Conservation (phyloP, 1,140 invertebrate genomes). For the Lepidurus arcticus region DNA sequence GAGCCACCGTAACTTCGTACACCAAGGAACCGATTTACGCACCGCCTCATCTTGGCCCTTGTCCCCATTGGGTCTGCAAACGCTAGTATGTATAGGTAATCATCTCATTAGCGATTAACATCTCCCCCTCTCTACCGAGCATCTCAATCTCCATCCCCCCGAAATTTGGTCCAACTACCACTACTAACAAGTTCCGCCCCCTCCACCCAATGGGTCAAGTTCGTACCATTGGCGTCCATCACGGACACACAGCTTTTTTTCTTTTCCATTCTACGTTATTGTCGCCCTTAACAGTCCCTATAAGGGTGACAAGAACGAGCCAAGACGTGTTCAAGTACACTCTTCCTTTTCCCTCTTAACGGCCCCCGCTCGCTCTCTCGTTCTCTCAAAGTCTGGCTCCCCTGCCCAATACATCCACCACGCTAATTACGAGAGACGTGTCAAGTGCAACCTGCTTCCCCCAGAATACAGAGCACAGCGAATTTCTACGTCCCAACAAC, state of each 20-base stretch:
- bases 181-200: background rate
- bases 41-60: background rate
- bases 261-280: constrained; percentile 3
- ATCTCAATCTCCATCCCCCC: constrained; percentile 3
- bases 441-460: background rate
- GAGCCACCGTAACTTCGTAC: no score
- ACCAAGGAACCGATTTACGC: no score
- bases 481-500: background rate
- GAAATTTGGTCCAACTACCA: background rate
- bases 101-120: constrained; percentile 22
- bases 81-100: background rate
- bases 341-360: constrained; percentile 19
- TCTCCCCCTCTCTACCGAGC: background rate
- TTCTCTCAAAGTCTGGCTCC: background rate
- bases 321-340: constrained; percentile 18
- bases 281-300: constrained; percentile 17
- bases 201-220: background rate
- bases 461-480: background rate
- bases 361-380: background rate
- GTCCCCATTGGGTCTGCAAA: background rate
- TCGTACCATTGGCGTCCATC: background rate
- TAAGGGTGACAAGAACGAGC: constrained; percentile 19
- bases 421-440: constrained; percentile 1
- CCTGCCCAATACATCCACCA: background rate
- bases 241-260: background rate